Base-by-base conservation (phyloP, 2,113 vertebrate genomes). In the Takifugu flavidus region DNA sequence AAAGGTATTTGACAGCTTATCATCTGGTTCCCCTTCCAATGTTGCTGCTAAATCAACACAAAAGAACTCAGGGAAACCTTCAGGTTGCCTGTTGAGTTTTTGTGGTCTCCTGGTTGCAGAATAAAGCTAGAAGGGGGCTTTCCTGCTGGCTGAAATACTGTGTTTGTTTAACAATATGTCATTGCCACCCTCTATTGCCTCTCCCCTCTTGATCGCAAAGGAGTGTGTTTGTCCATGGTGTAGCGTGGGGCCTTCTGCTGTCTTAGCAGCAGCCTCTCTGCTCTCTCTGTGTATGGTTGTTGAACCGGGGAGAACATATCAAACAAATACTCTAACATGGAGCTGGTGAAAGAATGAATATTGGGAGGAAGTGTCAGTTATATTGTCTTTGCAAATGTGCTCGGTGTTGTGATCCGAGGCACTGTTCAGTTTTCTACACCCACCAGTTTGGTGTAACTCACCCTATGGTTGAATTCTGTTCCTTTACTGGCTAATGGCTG, bases 151-250 rank as follows among this genome's bases (percentile, higher is more conserved):
- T 56, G 28, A 74, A 72, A 59, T 53, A 49, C 34, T 20, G 53
- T 80, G 72, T 86, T 84, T 84, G 76, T 76, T 69, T 66, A 75
- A 66, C 70, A 80, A 65, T 70, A 78, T 70, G 49, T 42, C 58
- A 69, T 55, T 66, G 67, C 59, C 68, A 77, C 46, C 66, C 46
- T 62, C 58, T 57, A 72, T 59, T 74, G 72, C 80, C 65, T 70
- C 59, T 72, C 61, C 49, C 79, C 67, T 79, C 74, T 75, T 74
- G 77, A 79, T 72, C 29, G 69, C 39, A n/a, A 39, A 70, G 79
- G 78, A 70, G 79, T 75, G 68, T 86, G 80, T 88, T 90, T 84
- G 84, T 70, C 75, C 71, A 77, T 78, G 79, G 86, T 72, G 84
- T 75, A 79, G 76, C 72, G 31, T 49, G 75, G 77, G 74, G 79